Conservation (phyloP, 2,113 vertebrate genomes). For the Tachuris rubrigastra region DNA sequence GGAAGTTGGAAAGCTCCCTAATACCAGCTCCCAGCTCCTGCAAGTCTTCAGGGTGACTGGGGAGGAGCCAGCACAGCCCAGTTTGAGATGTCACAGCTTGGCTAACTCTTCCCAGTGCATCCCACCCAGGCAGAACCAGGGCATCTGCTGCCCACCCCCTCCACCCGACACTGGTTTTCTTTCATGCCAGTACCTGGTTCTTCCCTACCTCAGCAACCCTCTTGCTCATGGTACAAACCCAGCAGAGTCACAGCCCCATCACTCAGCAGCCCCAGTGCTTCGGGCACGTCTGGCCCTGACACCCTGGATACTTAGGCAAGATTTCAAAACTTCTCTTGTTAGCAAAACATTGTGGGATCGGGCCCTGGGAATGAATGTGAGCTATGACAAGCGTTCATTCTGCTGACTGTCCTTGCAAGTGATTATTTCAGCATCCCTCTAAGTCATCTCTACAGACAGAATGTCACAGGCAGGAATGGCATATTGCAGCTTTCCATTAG, state of each 20-base stretch:
- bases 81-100: rapidly evolving
- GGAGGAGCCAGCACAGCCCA: not conserved
- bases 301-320: not conserved
- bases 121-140: not conserved
- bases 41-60: not conserved
- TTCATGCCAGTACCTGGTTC: not conserved
- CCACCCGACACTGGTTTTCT: not conserved
- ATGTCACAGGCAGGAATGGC: not conserved
- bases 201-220: not conserved
- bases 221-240: not conserved
- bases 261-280: not conserved
- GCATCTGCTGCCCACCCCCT: not conserved
- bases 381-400: not conserved
- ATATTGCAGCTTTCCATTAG: not conserved
- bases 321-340: not conserved
- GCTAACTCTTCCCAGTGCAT: not conserved
- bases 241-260: not conserved
- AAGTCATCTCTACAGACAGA: not conserved
- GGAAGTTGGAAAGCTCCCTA: not conserved
- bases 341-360: not conserved
- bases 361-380: not conserved
- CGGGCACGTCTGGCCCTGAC: not conserved
- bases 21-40: not conserved
- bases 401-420: not conserved
- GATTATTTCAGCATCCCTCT: not conserved